A percentile compares a stretch with the other conserved stretches of the same genome.
These are phyloP conservation scores for Tylochromis polylepis DNA, from an alignment of 2,113 vertebrate species.

Conservation along the genomic window DNA sequence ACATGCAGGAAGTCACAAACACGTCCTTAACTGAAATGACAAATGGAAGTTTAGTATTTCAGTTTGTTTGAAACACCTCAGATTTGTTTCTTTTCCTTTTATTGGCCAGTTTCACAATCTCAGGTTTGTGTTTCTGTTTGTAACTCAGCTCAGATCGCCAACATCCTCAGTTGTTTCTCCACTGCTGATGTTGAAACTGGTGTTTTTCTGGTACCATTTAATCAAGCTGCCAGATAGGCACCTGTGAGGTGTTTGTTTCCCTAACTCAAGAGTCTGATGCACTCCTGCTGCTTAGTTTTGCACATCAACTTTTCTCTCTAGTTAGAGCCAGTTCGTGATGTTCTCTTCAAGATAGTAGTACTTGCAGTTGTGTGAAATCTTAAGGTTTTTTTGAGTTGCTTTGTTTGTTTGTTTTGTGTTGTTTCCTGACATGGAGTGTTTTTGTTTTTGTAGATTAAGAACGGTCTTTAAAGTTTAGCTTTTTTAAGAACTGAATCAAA, in stretches of 20 bases:
- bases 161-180: not conserved
- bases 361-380: not conserved
- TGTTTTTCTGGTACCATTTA: not conserved
- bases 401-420: not conserved
- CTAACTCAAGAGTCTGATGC: not conserved
- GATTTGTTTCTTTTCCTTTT: not conserved
- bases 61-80: not conserved
- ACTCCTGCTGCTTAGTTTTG: not conserved
- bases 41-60: not conserved
- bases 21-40: not conserved
- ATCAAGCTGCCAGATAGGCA: not conserved
- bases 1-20: not conserved
- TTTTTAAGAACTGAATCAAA: not conserved
- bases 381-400: fast-evolving
- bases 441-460: not conserved
- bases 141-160: not conserved
- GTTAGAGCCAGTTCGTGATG: not conserved
- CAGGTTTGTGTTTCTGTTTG: not conserved
- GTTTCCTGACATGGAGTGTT: not conserved
- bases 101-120: not conserved
- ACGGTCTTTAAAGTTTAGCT: not conserved
- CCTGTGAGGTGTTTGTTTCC: not conserved
- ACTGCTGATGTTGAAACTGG: not conserved
- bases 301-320: not conserved
- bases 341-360: not conserved